Conservation (phyloP, 1,140 invertebrate genomes). For the Bombus sibiricus region DNA sequence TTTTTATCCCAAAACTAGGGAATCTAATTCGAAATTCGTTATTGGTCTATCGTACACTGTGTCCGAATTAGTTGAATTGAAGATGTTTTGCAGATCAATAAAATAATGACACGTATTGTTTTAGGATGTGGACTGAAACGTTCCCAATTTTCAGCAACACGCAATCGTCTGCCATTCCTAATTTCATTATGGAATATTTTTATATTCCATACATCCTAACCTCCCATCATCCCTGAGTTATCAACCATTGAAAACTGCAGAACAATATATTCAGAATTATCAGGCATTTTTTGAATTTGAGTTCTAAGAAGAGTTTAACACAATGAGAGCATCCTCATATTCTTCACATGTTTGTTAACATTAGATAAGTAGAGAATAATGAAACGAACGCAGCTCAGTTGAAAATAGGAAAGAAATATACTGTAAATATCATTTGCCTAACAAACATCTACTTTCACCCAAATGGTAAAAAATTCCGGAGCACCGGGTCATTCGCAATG, state of each 20-base stretch:
- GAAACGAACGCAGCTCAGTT: background rate
- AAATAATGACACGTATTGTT: background rate
- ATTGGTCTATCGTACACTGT: background rate
- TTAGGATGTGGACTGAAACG: background rate
- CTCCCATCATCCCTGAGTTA: background rate
- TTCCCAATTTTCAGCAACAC: background rate
- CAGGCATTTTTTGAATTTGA: accelerated
- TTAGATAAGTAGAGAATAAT: no score
- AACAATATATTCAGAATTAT: no score
- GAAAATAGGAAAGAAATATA: background rate
- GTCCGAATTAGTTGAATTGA: background rate
- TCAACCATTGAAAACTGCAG: no score
- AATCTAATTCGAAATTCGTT: no score
- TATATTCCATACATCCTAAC: no score
- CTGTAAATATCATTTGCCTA: background rate
- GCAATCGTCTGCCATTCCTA: background rate
- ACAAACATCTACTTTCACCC: background rate
- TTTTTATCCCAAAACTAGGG: background rate
- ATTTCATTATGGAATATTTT: no score
- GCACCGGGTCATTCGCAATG: background rate
- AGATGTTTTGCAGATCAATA: background rate
- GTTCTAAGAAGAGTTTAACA: no score
- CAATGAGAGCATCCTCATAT: no score
- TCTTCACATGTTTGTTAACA: no score
- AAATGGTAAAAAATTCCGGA: background rate